Evolutionary conservation across 2,797 vertebrate genomes (phyloP).

Genomic region (Neosilurus mollespiculum): DNA sequence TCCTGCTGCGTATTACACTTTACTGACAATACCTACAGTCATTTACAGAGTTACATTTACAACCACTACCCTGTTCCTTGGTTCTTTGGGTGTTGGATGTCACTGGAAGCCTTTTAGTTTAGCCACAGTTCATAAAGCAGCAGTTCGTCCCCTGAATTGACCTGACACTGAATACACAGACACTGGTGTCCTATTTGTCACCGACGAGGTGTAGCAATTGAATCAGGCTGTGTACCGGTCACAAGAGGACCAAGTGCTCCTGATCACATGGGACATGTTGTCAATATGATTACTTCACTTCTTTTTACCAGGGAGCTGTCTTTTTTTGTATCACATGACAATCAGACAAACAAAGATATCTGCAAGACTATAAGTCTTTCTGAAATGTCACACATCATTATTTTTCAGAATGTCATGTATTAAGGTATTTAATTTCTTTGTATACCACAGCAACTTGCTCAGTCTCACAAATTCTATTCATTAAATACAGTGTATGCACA

Average conservation of each 20-base stretch:
- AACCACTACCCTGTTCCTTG: neutral
- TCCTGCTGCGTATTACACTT: neutral
- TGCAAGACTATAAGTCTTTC: neutral
- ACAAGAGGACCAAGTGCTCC: neutral
- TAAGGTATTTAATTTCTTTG: too few species aligned
- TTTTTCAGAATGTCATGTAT: neutral
- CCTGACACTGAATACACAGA: neutral
- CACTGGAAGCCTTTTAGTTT: neutral
- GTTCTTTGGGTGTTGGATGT: neutral
- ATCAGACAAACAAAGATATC: neutral
- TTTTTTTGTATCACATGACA: neutral
- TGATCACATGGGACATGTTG: neutral
- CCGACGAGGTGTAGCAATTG: neutral
- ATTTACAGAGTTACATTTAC: neutral
- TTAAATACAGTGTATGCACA: too few species aligned
- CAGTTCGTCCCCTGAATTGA: neutral
- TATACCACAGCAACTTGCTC: too few species aligned
- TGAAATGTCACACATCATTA: neutral
- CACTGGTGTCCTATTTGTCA: neutral
- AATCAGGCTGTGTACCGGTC: neutral
- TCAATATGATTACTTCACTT: neutral
- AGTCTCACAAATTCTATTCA: too few species aligned
- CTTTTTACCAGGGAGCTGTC: neutral
- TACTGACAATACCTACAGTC: neutral
- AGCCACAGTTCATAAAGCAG: neutral